Evolutionary conservation across 2,113 vertebrate genomes (phyloP).

Genomic region (Xenopus borealis): DNA sequence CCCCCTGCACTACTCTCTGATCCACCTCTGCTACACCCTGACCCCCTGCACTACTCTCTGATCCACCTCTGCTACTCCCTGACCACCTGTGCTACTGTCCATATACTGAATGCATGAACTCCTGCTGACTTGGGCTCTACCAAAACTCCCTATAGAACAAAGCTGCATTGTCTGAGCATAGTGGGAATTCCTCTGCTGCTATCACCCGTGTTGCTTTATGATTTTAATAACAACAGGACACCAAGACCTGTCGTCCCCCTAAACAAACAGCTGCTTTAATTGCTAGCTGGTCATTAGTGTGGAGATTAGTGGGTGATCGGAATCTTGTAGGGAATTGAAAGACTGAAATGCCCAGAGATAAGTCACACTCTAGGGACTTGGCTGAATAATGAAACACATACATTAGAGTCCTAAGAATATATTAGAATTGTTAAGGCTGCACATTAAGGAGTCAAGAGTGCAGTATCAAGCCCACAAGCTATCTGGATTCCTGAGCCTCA

Average conservation of each 20-base stretch:
- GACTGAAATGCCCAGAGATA: not conserved
- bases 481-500: conserved; percentile 29
- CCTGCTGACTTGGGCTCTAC: too few species aligned
- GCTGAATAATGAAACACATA: conserved; percentile 31
- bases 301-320: not conserved
- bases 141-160: too few species aligned
- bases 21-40: too few species aligned
- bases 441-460: not conserved
- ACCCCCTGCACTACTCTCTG: too few species aligned
- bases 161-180: too few species aligned
- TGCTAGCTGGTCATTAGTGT: not conserved
- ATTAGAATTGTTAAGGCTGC: conserved; percentile 6
- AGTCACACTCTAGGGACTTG: not conserved
- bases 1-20: too few species aligned
- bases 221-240: conserved; percentile 4
- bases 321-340: conserved; percentile 1
- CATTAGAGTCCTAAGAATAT: conserved; percentile 18
- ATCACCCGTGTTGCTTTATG: not conserved
- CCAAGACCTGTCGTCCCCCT: not conserved
- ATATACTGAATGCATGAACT: too few species aligned
- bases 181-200: too few species aligned
- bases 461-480: not conserved
- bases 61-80: too few species aligned
- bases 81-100: too few species aligned
- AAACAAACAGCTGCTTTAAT: not conserved